These are phyloP conservation scores for Pterois miles DNA, from an alignment of 2,797 vertebrate genomes.

Conservation along the genomic window DNA sequence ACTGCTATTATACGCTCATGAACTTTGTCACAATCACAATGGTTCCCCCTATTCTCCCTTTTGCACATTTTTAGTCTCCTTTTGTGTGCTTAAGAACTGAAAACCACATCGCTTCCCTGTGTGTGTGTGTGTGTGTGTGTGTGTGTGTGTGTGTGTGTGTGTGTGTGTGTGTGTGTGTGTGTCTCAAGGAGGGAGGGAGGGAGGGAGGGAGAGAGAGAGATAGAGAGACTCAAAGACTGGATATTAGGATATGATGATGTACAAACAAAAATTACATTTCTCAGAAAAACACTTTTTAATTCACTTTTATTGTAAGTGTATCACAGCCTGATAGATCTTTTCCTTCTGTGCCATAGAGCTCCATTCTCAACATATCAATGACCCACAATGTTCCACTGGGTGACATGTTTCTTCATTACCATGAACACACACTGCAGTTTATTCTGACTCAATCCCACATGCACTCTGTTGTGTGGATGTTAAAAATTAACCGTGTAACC, in stretches of 20 bases:
- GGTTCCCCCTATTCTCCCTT: constrained; percentile 37
- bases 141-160: background rate
- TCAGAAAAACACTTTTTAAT: background rate
- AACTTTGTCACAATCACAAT: constrained; percentile 80
- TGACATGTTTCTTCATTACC: too few relatives aligned
- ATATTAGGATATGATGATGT: constrained; percentile 6
- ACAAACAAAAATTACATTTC: background rate
- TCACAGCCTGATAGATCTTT: background rate
- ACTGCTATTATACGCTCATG: constrained; percentile 80
- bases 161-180: background rate
- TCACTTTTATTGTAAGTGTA: background rate
- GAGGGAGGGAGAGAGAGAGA: too few relatives aligned
- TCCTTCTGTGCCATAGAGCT: background rate
- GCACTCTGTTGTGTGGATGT: background rate
- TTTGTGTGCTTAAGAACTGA: constrained; percentile 63
- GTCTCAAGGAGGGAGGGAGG: too few relatives aligned
- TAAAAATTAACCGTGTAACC: too few relatives aligned
- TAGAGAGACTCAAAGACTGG: constrained; percentile 1
- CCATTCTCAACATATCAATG: too few relatives aligned
- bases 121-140: background rate
- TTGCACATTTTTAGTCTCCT: constrained; percentile 49
- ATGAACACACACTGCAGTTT: background rate
- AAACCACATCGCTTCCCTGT: constrained; percentile 24
- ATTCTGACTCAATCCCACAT: background rate
- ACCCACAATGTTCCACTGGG: too few relatives aligned